phyloP scores from a whole-genome alignment of 2,113 vertebrate species.

The Theristicus caerulescens region DNA sequence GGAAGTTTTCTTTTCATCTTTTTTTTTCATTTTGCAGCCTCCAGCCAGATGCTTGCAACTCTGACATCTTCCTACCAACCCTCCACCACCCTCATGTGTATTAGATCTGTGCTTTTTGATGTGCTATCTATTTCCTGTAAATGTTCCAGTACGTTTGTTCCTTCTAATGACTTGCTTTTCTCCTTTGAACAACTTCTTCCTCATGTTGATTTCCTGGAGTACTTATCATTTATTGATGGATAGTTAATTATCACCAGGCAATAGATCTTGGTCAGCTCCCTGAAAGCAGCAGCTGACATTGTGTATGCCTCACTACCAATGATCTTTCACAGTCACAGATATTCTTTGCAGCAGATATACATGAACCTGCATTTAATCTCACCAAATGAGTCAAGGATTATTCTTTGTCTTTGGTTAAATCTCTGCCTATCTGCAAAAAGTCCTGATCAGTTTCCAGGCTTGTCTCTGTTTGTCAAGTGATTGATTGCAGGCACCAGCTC shows the following conservation, averaged over 20 bases:
- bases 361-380: constrained; percentile 39
- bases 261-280: constrained; percentile 54
- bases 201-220: constrained; percentile 24
- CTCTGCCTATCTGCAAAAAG: constrained; percentile 9
- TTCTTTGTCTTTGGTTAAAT: constrained; percentile 17
- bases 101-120: constrained; percentile 32
- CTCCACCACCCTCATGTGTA: not conserved
- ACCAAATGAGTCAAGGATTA: not conserved
- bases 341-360: constrained; percentile 10
- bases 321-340: constrained; percentile 19
- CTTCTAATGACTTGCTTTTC: constrained; percentile 53
- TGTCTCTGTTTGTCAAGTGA: not conserved
- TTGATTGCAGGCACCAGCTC: constrained; percentile 22
- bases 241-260: constrained; percentile 51
- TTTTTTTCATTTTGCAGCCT: constrained; percentile 20
- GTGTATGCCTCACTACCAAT: not conserved
- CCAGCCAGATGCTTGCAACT: not conserved
- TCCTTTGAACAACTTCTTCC: constrained; percentile 46
- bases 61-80: not conserved
- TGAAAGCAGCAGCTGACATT: constrained; percentile 35
- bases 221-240: constrained; percentile 55
- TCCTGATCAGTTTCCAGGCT: not conserved
- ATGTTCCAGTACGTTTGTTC: not conserved
- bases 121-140: constrained; percentile 34
- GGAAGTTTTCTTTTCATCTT: constrained; percentile 12